Base-by-base conservation (phyloP, 2,888 invertebrate genomes). In the Yponomeuta sedellus region DNA sequence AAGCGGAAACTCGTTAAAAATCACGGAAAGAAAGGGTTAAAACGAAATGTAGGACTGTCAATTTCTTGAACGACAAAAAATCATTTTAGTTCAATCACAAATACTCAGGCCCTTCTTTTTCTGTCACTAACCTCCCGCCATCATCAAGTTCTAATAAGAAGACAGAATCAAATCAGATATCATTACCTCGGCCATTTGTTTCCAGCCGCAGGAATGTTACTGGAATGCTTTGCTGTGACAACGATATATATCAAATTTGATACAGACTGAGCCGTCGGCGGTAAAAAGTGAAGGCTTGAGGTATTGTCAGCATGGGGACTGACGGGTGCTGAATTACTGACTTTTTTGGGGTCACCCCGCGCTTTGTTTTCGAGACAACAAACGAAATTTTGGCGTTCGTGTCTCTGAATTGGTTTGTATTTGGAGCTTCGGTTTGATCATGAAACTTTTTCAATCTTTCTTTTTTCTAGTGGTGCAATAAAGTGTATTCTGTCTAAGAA, bases 201-300 rank as follows among this genome's bases (percentile, higher is more conserved):
- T 39, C 59, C 44, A 34, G 16, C 25, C 71, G 77, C 71, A 68
- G 71, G 69, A 70, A 67, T 66, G 64, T 68, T 61, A 67, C 71
- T 71, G 79, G 83, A 78, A 85, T 81, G 82, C 70, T 68, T 67
- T 2, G 52, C 34, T 59, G 65, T 63, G 74, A 72, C 75, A 73
- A 73, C 72, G 75, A 76, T 80, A 80, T 80, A 80, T 76, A 80
- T 83, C 83, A 81, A 80, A 86, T 87, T 83, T 81, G 84, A 82
- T 80, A 83, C 85, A 81, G 73, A 68, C 82, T 82, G 81, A 52
- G 16, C 4, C 44, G 44, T 16, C 82, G 12, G 72, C 61, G 70
- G 78, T 79, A 83, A 84, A 86, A 85, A 83, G 28, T 25, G n/a
- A 5, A 16, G 58, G 16, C 11, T 34, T 57, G 58, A 65, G n/a